A percentile compares a stretch with the other conserved stretches of the same genome.
Conservation (phyloP, 2,888 invertebrate genomes). For the Sipha maydis region DNA sequence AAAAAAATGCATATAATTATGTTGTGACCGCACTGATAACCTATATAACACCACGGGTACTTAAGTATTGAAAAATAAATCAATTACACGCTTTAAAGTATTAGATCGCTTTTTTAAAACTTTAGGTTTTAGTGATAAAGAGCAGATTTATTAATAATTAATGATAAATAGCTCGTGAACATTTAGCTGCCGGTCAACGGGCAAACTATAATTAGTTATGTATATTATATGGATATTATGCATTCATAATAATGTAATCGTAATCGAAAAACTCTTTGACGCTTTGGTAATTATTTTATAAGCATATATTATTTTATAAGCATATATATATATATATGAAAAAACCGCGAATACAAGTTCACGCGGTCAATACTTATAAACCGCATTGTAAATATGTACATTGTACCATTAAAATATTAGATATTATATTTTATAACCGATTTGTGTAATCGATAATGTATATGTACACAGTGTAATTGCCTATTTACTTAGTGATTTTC, state of each 20-base stretch:
- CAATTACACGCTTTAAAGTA: constrained; percentile 11
- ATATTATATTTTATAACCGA: constrained; percentile 7
- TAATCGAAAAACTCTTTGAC: constrained; percentile 23
- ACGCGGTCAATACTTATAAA: constrained; percentile 22
- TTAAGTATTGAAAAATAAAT: constrained; percentile 44
- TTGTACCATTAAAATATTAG: constrained; percentile 32
- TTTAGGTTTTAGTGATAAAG: constrained; percentile 15
- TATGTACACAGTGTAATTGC: not conserved
- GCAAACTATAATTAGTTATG: constrained; percentile 33
- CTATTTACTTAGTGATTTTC: not conserved
- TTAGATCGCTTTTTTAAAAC: not conserved
- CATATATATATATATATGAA: not conserved
- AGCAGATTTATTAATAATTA: constrained; percentile 26
- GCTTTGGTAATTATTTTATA: constrained; percentile 43
- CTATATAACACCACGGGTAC: not conserved
- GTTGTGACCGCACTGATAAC: not conserved
- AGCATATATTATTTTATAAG: constrained; percentile 34
- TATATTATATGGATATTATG: not conserved
- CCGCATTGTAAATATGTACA: constrained; percentile 33
- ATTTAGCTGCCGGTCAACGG: constrained; percentile 24
- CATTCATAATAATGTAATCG: constrained; percentile 19
- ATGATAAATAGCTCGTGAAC: constrained; percentile 32
- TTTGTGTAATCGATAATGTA: not conserved
- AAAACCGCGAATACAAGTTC: constrained; percentile 12
- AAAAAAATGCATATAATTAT: constrained; percentile 11